Evolutionary conservation across 2,797 vertebrate genomes (phyloP), one percentile per base, ranked within the genome.

Genomic region (Scolopax bukidnonensis): DNA sequence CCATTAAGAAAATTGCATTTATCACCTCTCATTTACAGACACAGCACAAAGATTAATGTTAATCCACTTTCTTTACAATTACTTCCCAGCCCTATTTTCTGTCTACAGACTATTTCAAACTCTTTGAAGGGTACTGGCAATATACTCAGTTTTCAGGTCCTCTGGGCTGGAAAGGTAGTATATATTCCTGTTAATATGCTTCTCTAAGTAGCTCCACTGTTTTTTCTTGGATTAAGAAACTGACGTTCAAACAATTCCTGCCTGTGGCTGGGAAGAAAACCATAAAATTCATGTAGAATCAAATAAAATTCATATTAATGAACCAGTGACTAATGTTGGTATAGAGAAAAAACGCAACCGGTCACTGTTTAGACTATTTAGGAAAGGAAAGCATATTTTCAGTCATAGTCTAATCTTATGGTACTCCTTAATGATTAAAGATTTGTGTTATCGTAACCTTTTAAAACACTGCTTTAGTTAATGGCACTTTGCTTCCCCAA

Each of bases 271-370:
- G 16, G 57, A 76, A 73, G n/a, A 65, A 96, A 92, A 47, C 20
- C 41, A 32, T 0, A 2, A 33, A 45, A n/a, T 43, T 82, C 6
- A 30, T 7, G 8, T 16, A 63, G 81, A 93, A 76, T 43, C 76
- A 76, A 89, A 74, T 45, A 45, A 51, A 80, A 89, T 77, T 50
- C 60, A 48, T 75, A 83, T 91, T 83, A 87, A 95, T 83, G 64
- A 92, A 63, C 7, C 48, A 25, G 18, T 80, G 87, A 83, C 81
- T 89, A 83, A 95, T 51, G 38, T 11, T 53, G 86, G n/a, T 67
- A 63, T 69, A 33, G 93, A 84, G 47, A 71, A 74, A 77, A 90
- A 63, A 33, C 3, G 7, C n/a, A 51, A 6, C 25, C 41, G 38
- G 70, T 10, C 41, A 28, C 30, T n/a, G 45, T 4, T 30, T 32